Conservation (phyloP, 2,888 invertebrate genomes). For the Nowickia ferox region DNA sequence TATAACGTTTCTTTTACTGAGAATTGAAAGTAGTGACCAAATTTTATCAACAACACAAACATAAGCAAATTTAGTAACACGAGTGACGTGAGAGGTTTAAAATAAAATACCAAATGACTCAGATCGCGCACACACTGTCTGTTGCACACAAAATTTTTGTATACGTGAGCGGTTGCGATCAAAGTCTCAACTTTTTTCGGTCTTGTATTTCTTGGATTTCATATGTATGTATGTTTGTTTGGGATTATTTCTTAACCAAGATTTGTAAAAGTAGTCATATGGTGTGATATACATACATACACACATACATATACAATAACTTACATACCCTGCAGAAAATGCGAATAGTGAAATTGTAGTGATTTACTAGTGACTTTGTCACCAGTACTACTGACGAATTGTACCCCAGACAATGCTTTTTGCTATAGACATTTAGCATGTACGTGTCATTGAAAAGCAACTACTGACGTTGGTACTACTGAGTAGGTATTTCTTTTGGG, state of each 20-base stretch:
- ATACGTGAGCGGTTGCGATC: conserved; percentile 10
- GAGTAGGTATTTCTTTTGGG: no score
- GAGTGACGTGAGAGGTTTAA: conserved; percentile 4
- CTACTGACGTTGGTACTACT: no score
- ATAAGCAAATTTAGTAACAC: background rate
- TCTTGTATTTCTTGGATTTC: background rate
- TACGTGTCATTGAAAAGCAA: no score
- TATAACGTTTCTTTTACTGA: background rate
- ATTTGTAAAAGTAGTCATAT: background rate
- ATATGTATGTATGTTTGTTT: no score
- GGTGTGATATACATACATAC: background rate
- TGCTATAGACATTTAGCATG: no score
- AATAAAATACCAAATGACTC: conserved; percentile 21
- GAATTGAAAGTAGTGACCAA: conserved; percentile 6
- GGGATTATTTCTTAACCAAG: background rate
- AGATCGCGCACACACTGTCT: conserved; percentile 20
- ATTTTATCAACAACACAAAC: background rate
- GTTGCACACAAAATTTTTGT: background rate
- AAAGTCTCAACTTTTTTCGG: background rate
- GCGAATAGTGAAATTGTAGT: no score
- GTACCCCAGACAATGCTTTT: no score
- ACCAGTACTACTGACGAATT: no score
- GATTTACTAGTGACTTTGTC: no score
- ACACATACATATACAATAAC: no score
- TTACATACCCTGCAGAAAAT: no score